Evolutionary conservation across 2,888 invertebrate species (phyloP).

Genomic region (Pyrochroa serraticornis): DNA sequence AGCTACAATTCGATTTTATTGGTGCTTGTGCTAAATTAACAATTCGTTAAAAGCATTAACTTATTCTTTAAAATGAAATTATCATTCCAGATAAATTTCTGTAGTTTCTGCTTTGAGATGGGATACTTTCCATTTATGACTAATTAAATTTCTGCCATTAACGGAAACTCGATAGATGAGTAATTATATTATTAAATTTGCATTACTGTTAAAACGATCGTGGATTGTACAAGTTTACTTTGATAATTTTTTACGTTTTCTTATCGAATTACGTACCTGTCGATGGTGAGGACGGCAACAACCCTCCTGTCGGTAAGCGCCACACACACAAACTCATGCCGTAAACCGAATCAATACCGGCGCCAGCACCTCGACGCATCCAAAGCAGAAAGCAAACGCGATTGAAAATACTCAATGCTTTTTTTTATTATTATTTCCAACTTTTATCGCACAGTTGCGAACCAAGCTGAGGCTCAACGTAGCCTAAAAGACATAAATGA

Average conservation of each 20-base stretch:
- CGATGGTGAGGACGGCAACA: slow-evolving; percentile 44
- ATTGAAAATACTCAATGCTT: slow-evolving; percentile 17
- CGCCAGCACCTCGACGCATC: slow-evolving; percentile 48
- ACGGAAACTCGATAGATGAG: too few relatives aligned
- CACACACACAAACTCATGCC: slow-evolving; percentile 52
- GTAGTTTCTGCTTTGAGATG: too few relatives aligned
- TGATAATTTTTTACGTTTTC: slow-evolving; percentile 7
- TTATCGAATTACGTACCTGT: slow-evolving; percentile 47
- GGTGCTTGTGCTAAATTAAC: too few relatives aligned
- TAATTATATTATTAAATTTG: background rate
- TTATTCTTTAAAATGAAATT: too few relatives aligned
- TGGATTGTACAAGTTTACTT: background rate
- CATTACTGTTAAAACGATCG: too few relatives aligned
- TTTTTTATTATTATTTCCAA: slow-evolving; percentile 22
- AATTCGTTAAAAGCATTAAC: too few relatives aligned
- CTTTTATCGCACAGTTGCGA: slow-evolving; percentile 12
- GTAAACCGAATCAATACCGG: slow-evolving; percentile 53
- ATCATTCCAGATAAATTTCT: too few relatives aligned
- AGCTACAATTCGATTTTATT: too few relatives aligned
- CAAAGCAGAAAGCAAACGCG: background rate
- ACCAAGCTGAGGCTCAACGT: background rate
- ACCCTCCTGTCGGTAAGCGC: slow-evolving; percentile 47
- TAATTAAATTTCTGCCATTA: too few relatives aligned
- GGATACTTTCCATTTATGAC: too few relatives aligned
- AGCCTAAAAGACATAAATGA: too few relatives aligned